phyloP scores from a whole-genome alignment of 2,113 vertebrate species.

The Halcyon malimbica region DNA sequence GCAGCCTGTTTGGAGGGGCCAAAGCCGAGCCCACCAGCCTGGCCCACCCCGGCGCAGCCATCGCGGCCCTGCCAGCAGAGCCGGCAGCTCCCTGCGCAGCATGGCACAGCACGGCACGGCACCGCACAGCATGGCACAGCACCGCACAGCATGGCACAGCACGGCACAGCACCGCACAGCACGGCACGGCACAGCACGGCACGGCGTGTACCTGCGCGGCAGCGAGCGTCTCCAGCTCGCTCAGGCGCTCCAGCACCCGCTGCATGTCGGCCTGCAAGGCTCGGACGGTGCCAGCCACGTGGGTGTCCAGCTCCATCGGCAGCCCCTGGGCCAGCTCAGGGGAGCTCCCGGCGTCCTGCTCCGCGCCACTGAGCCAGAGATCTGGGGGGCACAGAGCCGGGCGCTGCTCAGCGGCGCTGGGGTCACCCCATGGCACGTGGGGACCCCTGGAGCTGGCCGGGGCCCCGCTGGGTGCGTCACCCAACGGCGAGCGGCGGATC shows the following conservation, averaged over 20 bases:
- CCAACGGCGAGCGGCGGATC: rapidly evolving
- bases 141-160: rapidly evolving
- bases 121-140: background rate
- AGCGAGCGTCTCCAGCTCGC: constrained; percentile 79
- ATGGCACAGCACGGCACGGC: background rate
- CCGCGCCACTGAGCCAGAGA: rapidly evolving
- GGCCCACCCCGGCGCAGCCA: rapidly evolving
- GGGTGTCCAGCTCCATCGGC: constrained; percentile 71
- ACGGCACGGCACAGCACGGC: background rate
- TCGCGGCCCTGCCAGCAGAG: rapidly evolving
- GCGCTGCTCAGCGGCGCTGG: rapidly evolving
- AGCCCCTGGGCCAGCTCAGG: background rate
- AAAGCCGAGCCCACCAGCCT: background rate
- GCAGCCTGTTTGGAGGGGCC: background rate
- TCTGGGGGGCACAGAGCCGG: background rate
- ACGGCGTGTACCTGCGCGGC: constrained; percentile 70
- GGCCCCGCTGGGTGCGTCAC: rapidly evolving
- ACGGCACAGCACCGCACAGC: background rate
- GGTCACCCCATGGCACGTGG: background rate
- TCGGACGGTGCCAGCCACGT: constrained; percentile 79
- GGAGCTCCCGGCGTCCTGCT: rapidly evolving
- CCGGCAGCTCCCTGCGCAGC: background rate
- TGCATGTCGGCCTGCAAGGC: constrained; percentile 87
- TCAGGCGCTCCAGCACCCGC: constrained; percentile 83
- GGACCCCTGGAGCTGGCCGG: background rate